A percentile compares a stretch with the other conserved stretches of the same genome.
Evolutionary conservation across 1,140 invertebrate genomes (phyloP).

Genomic region (Heliconius hewitsoni): DNA sequence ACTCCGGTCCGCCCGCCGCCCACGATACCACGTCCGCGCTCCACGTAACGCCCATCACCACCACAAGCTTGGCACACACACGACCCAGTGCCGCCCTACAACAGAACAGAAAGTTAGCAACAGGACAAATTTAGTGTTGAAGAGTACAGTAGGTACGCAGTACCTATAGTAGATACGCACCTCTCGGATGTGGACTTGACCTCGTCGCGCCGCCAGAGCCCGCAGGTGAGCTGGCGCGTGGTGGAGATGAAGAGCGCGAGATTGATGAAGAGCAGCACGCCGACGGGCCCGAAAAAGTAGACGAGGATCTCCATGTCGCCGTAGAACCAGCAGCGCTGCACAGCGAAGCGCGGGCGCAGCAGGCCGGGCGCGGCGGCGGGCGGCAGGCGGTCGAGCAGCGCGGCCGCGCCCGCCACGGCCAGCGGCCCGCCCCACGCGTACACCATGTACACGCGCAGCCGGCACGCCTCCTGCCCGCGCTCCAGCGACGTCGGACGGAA

Average conservation of each 20-base stretch:
- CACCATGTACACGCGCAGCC: slow-evolving; percentile 88
- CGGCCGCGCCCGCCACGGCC: slow-evolving; percentile 86
- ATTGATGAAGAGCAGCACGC: slow-evolving; percentile 88
- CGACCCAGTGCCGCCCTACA: slow-evolving; percentile 88
- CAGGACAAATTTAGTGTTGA: background rate
- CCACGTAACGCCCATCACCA: slow-evolving; percentile 94
- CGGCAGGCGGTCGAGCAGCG: slow-evolving; percentile 86
- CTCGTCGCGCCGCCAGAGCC: slow-evolving; percentile 92
- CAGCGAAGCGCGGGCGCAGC: slow-evolving; percentile 88
- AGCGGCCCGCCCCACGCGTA: slow-evolving; percentile 92
- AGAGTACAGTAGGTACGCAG: background rate
- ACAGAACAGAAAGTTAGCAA: background rate
- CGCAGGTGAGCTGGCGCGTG: slow-evolving; percentile 91
- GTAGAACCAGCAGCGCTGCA: slow-evolving; percentile 90
- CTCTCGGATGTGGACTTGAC: slow-evolving; percentile 93
- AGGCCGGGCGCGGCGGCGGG: slow-evolving; percentile 81
- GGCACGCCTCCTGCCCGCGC: slow-evolving; percentile 89
- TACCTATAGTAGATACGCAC: slow-evolving; percentile 58
- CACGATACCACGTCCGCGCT: slow-evolving; percentile 89
- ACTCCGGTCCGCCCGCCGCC: slow-evolving; percentile 87
- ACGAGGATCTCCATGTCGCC: slow-evolving; percentile 89
- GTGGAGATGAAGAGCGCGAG: slow-evolving; percentile 90
- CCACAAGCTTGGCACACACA: slow-evolving; percentile 91
- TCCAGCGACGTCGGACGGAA: slow-evolving; percentile 90
- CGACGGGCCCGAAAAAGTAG: slow-evolving; percentile 92